These are phyloP conservation scores for Sesia apiformis DNA, from an alignment of 2,888 invertebrate species.

Conservation along the genomic window DNA sequence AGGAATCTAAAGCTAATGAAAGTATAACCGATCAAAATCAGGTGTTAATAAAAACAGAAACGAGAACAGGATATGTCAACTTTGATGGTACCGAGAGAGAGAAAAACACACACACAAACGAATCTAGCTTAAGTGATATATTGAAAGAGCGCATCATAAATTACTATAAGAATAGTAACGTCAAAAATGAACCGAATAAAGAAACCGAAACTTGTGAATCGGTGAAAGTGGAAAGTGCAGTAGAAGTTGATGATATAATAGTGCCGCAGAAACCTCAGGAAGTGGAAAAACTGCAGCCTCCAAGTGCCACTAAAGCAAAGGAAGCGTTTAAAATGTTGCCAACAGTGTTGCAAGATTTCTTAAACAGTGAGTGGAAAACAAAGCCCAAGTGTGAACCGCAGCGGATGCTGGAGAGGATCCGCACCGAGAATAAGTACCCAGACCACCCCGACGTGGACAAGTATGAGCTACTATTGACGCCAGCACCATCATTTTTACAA, in stretches of 20 bases:
- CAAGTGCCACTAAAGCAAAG: slow-evolving; percentile 47
- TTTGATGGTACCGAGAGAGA: slow-evolving; percentile 63
- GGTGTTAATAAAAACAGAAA: slow-evolving; percentile 59
- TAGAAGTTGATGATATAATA: slow-evolving; percentile 60
- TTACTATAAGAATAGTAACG: slow-evolving; percentile 32
- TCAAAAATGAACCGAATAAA: slow-evolving; percentile 18
- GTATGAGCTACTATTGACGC: slow-evolving; percentile 83
- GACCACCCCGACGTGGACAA: slow-evolving; percentile 75
- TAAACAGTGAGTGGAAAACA: slow-evolving; percentile 63
- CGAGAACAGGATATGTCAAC: slow-evolving; percentile 57
- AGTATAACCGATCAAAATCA: slow-evolving; percentile 26
- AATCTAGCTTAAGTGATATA: slow-evolving; percentile 40
- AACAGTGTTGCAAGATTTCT: slow-evolving; percentile 72
- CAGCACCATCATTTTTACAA: slow-evolving; percentile 86
- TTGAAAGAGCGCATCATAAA: slow-evolving; percentile 46
- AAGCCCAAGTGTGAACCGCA: slow-evolving; percentile 81
- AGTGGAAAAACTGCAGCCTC: slow-evolving; percentile 31
- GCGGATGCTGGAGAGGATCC: slow-evolving; percentile 80
- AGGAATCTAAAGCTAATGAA: slow-evolving; percentile 3
- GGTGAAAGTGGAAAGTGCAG: slow-evolving; percentile 43
- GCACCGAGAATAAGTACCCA: slow-evolving; percentile 74
- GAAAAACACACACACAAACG: slow-evolving; percentile 31
- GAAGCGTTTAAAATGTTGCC: slow-evolving; percentile 63
- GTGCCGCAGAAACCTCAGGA: slow-evolving; percentile 29
- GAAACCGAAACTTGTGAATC: slow-evolving; percentile 11